A percentile compares a stretch with the other conserved stretches of the same genome.
Evolutionary conservation across 2,113 vertebrate genomes (phyloP).

Genomic region (Synodontis membranacea): DNA sequence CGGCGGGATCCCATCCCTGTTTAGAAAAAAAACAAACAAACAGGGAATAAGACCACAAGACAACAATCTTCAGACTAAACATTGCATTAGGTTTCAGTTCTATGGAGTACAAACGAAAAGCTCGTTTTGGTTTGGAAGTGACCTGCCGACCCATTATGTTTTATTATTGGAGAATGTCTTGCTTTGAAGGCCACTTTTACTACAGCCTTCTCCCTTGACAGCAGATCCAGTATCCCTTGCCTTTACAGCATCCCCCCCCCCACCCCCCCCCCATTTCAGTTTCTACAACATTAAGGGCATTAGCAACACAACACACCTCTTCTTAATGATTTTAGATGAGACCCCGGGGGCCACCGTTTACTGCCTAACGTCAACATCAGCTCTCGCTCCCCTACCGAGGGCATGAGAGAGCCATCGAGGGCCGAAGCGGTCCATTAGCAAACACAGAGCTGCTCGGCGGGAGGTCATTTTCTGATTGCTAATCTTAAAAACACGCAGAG

Average conservation of each 20-base stretch:
- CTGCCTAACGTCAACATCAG: constrained; percentile 47
- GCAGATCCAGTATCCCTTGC: constrained; percentile 2
- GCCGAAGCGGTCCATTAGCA: constrained; percentile 54
- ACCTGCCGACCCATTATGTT: constrained; percentile 7
- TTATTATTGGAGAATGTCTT: constrained; percentile 30
- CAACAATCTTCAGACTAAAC: constrained; percentile 21
- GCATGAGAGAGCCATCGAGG: constrained; percentile 64
- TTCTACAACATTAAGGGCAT: constrained; percentile 37
- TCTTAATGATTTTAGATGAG: constrained; percentile 42
- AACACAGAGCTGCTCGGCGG: constrained; percentile 53
- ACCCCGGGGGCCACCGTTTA: constrained; percentile 44
- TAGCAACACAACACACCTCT: constrained; percentile 50
- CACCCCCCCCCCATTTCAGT: constrained; percentile 2
- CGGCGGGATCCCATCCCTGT: constrained; percentile 92
- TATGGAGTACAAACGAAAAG: background rate
- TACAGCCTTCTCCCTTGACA: constrained; percentile 30
- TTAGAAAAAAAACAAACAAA: background rate
- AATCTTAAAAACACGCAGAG: constrained; percentile 28
- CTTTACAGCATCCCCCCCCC: background rate
- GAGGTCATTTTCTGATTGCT: constrained; percentile 20
- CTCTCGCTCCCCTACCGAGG: constrained; percentile 29
- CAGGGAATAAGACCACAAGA: constrained; percentile 5
- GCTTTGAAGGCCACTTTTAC: constrained; percentile 32
- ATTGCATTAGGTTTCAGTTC: constrained; percentile 5
- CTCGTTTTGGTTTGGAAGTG: constrained; percentile 25